Evolutionary conservation across 2,888 invertebrate genomes (phyloP).

Genomic region (Polymixis flavicincta): DNA sequence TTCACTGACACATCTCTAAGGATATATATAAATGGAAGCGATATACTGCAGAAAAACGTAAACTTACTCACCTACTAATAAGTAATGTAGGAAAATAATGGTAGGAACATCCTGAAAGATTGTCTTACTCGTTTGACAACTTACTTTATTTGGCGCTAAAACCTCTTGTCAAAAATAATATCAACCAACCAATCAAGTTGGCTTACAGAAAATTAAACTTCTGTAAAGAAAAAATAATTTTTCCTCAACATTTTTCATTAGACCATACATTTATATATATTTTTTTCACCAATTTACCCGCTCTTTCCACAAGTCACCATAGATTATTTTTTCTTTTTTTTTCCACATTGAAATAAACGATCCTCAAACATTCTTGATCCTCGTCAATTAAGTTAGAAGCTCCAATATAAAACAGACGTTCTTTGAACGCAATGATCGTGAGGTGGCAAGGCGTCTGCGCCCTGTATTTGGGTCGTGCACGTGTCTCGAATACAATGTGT

Average conservation of each 20-base stretch:
- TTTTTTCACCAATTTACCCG: background rate
- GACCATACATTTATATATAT: background rate
- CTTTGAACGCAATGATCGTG: conserved; percentile 54
- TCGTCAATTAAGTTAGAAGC: conserved; percentile 52
- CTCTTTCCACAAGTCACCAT: conserved; percentile 15
- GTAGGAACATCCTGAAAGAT: background rate
- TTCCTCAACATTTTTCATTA: background rate
- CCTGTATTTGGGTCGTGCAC: conserved; percentile 79
- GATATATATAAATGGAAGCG: background rate
- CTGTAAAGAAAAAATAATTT: background rate
- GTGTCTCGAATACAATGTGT: conserved; percentile 74
- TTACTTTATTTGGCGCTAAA: background rate
- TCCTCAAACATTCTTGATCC: conserved; percentile 34
- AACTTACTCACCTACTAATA: background rate
- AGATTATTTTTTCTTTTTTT: conserved; percentile 9
- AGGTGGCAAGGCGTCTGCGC: conserved; percentile 73
- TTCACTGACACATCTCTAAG: background rate
- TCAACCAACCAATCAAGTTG: background rate
- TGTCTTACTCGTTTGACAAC: background rate
- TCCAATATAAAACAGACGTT: conserved; percentile 60
- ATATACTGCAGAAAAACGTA: background rate
- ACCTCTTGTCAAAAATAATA: background rate
- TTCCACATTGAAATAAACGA: conserved; percentile 54
- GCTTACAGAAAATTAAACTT: background rate
- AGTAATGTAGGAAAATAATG: background rate